phyloP scores from a whole-genome alignment of 2,888 invertebrate species.

The Pomacea canaliculata region DNA sequence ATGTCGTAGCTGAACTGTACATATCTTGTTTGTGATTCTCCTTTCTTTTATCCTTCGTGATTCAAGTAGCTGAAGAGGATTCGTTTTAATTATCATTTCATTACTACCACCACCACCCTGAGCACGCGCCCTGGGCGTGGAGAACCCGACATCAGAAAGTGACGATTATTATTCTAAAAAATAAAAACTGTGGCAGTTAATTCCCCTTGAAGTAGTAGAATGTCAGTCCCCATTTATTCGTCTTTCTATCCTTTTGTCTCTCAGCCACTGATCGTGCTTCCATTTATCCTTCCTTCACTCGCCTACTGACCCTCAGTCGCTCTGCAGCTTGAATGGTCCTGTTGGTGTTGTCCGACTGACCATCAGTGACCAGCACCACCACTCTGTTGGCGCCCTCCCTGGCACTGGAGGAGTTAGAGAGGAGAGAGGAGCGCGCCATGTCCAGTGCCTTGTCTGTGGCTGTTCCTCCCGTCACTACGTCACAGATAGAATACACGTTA shows the following conservation, averaged over 20 bases:
- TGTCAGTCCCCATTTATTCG: neutral
- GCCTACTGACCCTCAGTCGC: neutral
- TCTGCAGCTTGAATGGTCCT: neutral
- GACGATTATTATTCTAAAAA: no score
- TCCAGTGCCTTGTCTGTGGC: conserved; percentile 3
- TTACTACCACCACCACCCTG: no score
- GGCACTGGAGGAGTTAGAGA: neutral
- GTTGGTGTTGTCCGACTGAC: neutral
- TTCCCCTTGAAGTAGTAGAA: no score
- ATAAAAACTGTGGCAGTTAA: no score
- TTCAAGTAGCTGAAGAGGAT: no score
- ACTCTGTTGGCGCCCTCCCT: neutral
- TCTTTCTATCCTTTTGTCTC: neutral
- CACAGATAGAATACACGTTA: neutral
- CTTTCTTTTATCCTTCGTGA: no score
- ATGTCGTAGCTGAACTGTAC: no score
- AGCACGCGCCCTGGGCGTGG: no score
- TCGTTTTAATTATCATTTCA: no score
- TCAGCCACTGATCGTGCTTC: neutral
- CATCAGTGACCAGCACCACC: neutral
- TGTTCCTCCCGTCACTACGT: neutral
- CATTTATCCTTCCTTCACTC: neutral
- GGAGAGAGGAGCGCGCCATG: neutral
- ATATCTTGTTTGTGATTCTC: no score
- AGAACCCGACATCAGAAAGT: no score